phyloP scores from a whole-genome alignment of 2,797 vertebrate genomes.

The Xenops minutus region DNA sequence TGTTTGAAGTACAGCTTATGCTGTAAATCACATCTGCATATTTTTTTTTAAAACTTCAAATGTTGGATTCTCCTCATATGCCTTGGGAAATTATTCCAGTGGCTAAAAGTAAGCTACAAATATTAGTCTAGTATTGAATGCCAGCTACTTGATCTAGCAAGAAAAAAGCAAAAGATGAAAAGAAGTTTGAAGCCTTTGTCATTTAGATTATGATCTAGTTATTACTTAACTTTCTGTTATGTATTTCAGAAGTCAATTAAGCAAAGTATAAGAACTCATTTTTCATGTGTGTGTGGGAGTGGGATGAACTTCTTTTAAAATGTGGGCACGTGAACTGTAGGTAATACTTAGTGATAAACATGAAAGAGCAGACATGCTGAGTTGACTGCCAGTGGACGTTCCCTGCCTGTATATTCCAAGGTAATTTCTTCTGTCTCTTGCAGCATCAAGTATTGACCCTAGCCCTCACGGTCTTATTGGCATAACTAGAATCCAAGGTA shows the following conservation, averaged over 20 bases:
- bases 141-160: not conserved
- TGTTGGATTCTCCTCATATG: not conserved
- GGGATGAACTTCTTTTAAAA: not conserved
- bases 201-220: slow-evolving; percentile 7
- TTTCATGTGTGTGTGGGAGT: not conserved
- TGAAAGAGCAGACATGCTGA: not conserved
- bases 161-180: slow-evolving; percentile 7
- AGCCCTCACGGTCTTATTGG: not conserved
- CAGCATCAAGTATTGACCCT: not conserved
- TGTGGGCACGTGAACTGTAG: not conserved
- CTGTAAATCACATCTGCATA: not conserved
- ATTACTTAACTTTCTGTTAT: not conserved
- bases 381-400: not conserved
- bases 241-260: not conserved
- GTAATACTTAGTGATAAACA: not conserved
- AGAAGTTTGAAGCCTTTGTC: not conserved
- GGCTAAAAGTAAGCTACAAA: not conserved
- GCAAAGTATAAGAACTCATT: not conserved
- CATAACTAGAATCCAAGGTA: not conserved
- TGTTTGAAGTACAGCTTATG: not conserved
- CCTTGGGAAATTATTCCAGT: not conserved
- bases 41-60: not conserved
- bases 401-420: fast-evolving
- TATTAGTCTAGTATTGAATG: not conserved
- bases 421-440: not conserved